Conservation (phyloP, 2,797 vertebrate genomes). For the Peromyscus eremicus region DNA sequence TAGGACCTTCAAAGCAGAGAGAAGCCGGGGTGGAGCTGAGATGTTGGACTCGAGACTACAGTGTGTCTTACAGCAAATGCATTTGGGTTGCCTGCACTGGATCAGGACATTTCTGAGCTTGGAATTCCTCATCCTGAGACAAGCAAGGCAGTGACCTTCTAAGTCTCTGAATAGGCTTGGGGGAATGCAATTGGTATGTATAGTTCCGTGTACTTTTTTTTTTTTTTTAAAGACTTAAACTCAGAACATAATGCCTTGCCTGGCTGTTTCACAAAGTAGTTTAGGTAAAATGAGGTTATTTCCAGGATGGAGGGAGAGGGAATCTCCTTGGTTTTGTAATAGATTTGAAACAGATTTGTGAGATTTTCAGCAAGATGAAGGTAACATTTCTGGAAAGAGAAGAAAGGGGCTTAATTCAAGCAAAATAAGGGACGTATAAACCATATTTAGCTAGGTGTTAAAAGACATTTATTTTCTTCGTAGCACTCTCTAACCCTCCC, state of each 20-base stretch:
- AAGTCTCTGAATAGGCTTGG: not conserved
- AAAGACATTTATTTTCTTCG: slow-evolving; percentile 66
- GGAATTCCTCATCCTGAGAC: slow-evolving; percentile 36
- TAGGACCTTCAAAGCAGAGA: not conserved
- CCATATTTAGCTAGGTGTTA: slow-evolving; percentile 62
- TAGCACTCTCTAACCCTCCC: not conserved
- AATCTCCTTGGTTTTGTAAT: slow-evolving; percentile 71
- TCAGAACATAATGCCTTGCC: not conserved
- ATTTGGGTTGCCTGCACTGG: not conserved
- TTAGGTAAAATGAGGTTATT: slow-evolving; percentile 71
- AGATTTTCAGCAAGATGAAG: slow-evolving; percentile 68
- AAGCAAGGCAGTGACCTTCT: slow-evolving; percentile 11
- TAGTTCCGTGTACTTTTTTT: slow-evolving; percentile 8
- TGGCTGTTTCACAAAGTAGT: slow-evolving; percentile 56
- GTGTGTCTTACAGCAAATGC: not conserved
- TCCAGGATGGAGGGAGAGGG: slow-evolving; percentile 57
- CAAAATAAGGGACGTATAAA: slow-evolving; percentile 59
- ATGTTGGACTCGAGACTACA: not conserved
- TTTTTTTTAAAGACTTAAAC: slow-evolving; percentile 20
- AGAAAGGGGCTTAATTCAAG: slow-evolving; percentile 69
- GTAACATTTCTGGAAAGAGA: slow-evolving; percentile 62
- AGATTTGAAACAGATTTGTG: slow-evolving; percentile 62
- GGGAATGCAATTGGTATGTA: not conserved
- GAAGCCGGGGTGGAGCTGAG: not conserved
- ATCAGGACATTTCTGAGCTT: slow-evolving; percentile 12